A percentile compares a stretch with the other conserved stretches of the same genome.
Conservation (phyloP, 2,113 vertebrate species). For the Microcebus jonahi region DNA sequence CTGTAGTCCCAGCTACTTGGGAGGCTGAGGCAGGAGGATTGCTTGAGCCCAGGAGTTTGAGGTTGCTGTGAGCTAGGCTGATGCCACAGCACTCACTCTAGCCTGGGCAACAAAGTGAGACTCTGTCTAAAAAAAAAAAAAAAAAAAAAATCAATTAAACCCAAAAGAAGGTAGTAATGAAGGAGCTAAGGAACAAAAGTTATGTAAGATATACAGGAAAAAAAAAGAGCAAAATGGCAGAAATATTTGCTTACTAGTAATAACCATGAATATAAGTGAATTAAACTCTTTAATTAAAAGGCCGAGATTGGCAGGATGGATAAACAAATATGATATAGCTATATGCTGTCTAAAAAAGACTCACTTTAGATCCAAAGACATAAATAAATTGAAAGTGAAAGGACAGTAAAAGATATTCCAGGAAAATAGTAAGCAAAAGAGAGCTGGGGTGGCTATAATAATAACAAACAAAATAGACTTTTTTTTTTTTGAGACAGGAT, state of each 20-base stretch:
- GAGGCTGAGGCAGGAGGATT: too few species aligned
- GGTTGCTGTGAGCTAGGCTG: too few species aligned
- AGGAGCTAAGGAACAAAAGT: neutral
- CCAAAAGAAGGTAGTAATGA: neutral
- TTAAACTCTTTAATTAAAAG: neutral
- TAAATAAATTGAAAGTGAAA: neutral
- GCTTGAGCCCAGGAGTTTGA: too few species aligned
- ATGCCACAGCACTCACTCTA: too few species aligned
- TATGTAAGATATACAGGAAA: neutral
- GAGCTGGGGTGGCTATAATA: neutral
- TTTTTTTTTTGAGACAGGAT: neutral
- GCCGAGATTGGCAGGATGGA: neutral
- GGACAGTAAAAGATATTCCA: neutral
- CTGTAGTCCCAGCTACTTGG: too few species aligned
- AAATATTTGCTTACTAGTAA: neutral
- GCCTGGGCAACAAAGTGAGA: too few species aligned
- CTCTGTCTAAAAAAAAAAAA: neutral
- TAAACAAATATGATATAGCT: neutral
- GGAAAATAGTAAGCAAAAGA: neutral
- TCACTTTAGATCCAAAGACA: too few species aligned
- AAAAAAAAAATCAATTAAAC: neutral
- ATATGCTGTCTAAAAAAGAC: neutral
- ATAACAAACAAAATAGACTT: neutral
- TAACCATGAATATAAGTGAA: too few species aligned
- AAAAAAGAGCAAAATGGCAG: neutral